These are phyloP conservation scores for Poecile atricapillus DNA, from an alignment of 2,113 vertebrate genomes.

Conservation along the genomic window DNA sequence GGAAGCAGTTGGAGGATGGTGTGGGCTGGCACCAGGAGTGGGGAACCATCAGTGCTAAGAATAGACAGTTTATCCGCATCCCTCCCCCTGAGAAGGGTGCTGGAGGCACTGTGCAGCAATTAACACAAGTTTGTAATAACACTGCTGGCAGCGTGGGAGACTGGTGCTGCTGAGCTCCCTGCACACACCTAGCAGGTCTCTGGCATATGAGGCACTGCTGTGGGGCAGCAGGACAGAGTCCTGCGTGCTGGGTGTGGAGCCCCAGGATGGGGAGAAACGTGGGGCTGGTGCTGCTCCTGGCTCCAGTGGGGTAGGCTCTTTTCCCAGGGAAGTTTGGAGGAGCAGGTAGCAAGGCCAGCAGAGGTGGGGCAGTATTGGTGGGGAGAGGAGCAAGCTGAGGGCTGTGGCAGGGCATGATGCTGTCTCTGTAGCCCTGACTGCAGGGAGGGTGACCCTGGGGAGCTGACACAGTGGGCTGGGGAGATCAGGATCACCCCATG, in stretches of 20 bases:
- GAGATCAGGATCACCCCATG: neutral
- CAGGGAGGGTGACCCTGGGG: neutral
- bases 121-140: neutral
- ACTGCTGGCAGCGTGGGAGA: neutral
- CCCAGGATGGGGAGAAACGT: neutral
- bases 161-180: neutral
- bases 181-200: neutral
- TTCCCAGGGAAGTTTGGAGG: neutral
- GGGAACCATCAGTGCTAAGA: neutral
- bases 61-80: neutral
- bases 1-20: neutral
- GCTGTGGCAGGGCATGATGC: neutral
- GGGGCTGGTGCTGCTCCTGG: neutral
- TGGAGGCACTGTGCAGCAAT: neutral
- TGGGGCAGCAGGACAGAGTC: neutral
- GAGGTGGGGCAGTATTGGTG: neutral
- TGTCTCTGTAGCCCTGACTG: neutral
- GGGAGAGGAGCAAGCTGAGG: neutral
- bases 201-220: neutral
- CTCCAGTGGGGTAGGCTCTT: neutral
- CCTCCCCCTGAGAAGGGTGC: neutral
- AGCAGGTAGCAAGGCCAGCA: neutral
- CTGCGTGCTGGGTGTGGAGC: neutral
- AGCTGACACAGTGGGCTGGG: fast-evolving
- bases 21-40: fast-evolving